phyloP scores from a whole-genome alignment of 2,113 vertebrate genomes.

The Calonectris borealis region DNA sequence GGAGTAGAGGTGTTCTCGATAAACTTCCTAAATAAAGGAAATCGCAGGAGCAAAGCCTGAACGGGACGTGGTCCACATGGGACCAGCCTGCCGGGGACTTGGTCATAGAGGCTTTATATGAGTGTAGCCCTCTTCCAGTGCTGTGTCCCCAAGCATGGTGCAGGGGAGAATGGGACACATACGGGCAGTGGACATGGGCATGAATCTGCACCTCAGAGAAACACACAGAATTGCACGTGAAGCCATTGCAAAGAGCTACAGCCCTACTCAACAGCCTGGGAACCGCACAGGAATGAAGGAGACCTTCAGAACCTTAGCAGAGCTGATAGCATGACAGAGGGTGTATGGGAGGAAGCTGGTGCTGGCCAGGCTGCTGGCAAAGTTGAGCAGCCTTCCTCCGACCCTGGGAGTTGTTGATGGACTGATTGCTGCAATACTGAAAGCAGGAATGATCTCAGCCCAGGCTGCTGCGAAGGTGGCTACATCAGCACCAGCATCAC shows the following conservation, averaged over 20 bases:
- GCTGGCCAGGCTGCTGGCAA: background rate
- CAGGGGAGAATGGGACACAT: background rate
- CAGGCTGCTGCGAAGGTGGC: background rate
- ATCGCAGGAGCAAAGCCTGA: background rate
- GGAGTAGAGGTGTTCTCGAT: background rate
- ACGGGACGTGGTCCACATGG: background rate
- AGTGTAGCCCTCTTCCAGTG: background rate
- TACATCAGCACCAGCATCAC: background rate
- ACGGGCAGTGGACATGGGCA: fast-evolving
- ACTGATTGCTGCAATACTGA: background rate
- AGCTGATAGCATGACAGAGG: background rate
- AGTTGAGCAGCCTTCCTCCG: background rate
- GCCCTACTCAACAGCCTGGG: background rate
- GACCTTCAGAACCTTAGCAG: background rate
- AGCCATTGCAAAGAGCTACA: background rate
- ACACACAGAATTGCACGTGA: background rate
- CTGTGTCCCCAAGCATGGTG: background rate
- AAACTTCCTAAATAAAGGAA: background rate
- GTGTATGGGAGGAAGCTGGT: background rate
- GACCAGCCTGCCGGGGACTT: background rate
- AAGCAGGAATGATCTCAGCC: background rate
- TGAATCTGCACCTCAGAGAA: background rate
- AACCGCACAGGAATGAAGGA: background rate
- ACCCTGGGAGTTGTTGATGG: background rate
- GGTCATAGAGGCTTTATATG: background rate